Base-by-base conservation (phyloP, 1,140 invertebrate species). In the Pinna nobilis region DNA sequence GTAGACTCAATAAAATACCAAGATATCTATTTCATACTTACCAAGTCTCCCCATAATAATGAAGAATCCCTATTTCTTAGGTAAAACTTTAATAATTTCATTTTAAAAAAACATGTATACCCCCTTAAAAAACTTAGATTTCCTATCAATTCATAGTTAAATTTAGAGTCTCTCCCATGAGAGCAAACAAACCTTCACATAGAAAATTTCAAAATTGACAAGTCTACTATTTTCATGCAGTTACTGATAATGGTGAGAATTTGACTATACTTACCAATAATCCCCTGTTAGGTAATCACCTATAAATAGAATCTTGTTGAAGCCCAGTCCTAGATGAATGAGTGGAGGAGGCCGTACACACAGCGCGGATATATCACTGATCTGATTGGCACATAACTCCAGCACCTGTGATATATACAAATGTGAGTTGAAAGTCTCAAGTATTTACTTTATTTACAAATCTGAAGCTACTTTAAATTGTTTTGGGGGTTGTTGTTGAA, bases 371-470 rank as follows among this genome's bases (percentile, higher is more conserved):
- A 88, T 66, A 60, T 88, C 84, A 77, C 76, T 82, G 47, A 88
- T 85, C 39, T 85, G 64, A 73, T 88, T 88, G n/a, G 85, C 86
- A 86, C 84, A 86, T 37, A 88, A 60, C 78, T 88, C 87, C 60
- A 88, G 61, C 3, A 86, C 59, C 59, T 63, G 6, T 18, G 25
- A 20, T 2, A 3, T 44, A 28, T 53, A 20, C 11, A 53, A 13
- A 53, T 20, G 15, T 0, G 23, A 20, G 3, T n/a, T 1, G 13
- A 20, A 11, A 53, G 18, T 53, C 13, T 20, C 25, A 53, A 53
- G 18, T 20, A n/a, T 18, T 18, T 2, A 47, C 20, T 18, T 20
- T 18, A 18, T 18, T 47, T 47, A 4, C 15, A 47, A 2, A 2
- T 3, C 44, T n/a, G n/a, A n/a, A n/a, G n/a, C n/a, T n/a, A n/a